phyloP scores from a whole-genome alignment of 2,113 vertebrate genomes.

The Podarcis cretensis region DNA sequence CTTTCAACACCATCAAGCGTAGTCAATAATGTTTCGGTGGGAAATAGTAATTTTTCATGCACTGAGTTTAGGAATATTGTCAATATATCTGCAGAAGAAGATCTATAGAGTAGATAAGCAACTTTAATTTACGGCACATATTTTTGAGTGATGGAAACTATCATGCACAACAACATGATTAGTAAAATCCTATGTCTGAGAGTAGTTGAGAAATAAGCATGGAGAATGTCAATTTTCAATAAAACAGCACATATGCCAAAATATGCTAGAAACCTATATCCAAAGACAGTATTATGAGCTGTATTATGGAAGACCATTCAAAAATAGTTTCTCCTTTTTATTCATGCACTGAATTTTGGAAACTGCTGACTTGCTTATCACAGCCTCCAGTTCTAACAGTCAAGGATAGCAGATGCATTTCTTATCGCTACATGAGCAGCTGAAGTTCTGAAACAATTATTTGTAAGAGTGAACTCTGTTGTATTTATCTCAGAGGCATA shows the following conservation, averaged over 20 bases:
- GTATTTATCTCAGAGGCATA: background rate
- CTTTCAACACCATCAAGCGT: background rate
- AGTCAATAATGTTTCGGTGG: background rate
- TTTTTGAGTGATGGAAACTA: background rate
- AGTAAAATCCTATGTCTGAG: background rate
- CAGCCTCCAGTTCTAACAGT: background rate
- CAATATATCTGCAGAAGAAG: background rate
- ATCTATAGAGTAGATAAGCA: background rate
- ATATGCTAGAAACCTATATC: background rate
- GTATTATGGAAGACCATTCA: background rate
- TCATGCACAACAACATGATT: background rate
- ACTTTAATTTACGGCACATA: background rate
- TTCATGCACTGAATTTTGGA: background rate
- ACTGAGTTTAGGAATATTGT: background rate
- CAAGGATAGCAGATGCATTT: background rate
- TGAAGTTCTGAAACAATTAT: constrained; percentile 10
- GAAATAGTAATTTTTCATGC: background rate
- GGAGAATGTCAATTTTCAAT: background rate
- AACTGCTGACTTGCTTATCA: background rate
- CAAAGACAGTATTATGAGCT: background rate
- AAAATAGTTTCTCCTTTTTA: background rate
- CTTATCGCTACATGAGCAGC: background rate
- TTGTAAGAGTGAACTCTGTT: background rate
- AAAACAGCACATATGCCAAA: background rate
- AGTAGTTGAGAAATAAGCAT: background rate